phyloP scores from a whole-genome alignment of 2,888 invertebrate species.

The Dasypogon diadema region DNA sequence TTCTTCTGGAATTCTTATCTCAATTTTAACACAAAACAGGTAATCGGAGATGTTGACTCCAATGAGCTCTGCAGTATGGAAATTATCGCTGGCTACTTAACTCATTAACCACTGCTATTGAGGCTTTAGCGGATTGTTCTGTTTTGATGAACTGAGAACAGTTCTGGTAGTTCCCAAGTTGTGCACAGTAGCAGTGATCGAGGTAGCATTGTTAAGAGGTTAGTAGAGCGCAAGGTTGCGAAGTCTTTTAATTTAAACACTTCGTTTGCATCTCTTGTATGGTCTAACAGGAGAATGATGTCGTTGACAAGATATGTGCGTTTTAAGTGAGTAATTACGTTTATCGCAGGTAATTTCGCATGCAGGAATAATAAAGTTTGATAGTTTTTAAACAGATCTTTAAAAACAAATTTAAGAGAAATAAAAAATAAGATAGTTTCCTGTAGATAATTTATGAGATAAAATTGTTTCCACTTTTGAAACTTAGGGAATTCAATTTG shows the following conservation, averaged over 20 bases:
- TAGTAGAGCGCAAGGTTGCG: conserved; percentile 18
- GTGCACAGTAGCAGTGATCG: too few species aligned
- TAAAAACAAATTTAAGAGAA: too few species aligned
- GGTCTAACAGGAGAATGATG: too few species aligned
- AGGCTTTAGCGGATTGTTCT: conserved; percentile 25
- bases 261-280: neutral
- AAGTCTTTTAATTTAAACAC: neutral
- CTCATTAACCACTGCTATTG: conserved; percentile 40
- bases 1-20: conserved; percentile 6
- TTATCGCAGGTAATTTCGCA: too few species aligned
- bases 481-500: too few species aligned
- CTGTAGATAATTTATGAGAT: too few species aligned
- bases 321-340: too few species aligned
- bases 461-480: too few species aligned
- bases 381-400: too few species aligned
- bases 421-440: too few species aligned
- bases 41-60: conserved; percentile 24
- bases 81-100: conserved; percentile 28
- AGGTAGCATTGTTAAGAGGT: conserved; percentile 18
- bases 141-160: conserved; percentile 34
- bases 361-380: too few species aligned
- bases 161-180: neutral
- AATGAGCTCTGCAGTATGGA: conserved; percentile 20
- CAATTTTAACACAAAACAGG: conserved; percentile 28
- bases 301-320: too few species aligned